Percentiles rank a stretch among this genome's conserved stretches.
These are phyloP conservation scores for Amblyteles armatorius DNA, from an alignment of 2,888 invertebrate species.

Conservation along the genomic window DNA sequence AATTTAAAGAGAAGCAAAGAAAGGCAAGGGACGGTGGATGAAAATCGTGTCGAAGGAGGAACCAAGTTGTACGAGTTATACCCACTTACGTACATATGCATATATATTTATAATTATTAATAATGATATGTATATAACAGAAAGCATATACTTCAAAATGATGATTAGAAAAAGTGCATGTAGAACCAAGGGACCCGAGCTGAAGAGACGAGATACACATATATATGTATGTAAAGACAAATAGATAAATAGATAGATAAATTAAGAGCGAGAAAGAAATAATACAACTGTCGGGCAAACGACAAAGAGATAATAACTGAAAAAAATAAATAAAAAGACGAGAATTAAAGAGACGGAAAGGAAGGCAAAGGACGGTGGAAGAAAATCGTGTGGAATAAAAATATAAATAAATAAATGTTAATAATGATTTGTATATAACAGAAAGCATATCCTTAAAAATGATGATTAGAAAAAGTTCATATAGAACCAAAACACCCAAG, in stretches of 20 bases:
- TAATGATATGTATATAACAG: not conserved
- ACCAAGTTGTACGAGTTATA: constrained; percentile 46
- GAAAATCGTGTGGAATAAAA: not conserved
- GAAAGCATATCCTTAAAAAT: constrained; percentile 9
- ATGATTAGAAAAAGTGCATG: constrained; percentile 29
- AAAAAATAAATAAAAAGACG: not conserved
- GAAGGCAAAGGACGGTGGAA: not conserved
- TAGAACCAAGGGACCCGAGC: constrained; percentile 51
- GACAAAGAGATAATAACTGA: too few species aligned
- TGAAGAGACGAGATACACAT: constrained; percentile 41
- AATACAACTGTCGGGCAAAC: too few species aligned
- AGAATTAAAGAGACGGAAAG: constrained; percentile 6
- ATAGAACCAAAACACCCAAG: constrained; percentile 50
- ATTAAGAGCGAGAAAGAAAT: too few species aligned
- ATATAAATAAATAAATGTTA: not conserved
- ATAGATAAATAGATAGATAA: too few species aligned
- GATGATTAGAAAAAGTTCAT: constrained; percentile 35
- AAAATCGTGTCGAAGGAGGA: constrained; percentile 14
- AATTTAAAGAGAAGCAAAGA: constrained; percentile 7
- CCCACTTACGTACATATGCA: not conserved
- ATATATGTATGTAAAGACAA: not conserved
- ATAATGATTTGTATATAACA: not conserved
- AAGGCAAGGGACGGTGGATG: not conserved
- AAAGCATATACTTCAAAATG: constrained; percentile 9
- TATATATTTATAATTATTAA: not conserved